phyloP scores from a whole-genome alignment of 2,797 vertebrate species.

The Craterocephalus amniculus region DNA sequence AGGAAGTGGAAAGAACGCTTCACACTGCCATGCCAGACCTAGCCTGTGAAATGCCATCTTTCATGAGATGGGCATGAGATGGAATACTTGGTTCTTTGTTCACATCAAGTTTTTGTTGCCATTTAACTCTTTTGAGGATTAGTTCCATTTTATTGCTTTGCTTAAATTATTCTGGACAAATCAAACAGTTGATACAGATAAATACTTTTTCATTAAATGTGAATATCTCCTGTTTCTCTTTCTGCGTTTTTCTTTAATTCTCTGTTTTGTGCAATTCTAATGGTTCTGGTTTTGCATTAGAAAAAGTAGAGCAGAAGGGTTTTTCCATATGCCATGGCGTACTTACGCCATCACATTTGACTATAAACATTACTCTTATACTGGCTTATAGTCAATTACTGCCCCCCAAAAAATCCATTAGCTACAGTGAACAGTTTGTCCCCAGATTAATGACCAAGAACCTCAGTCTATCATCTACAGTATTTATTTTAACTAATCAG shows the following conservation, averaged over 20 bases:
- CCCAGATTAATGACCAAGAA: conserved; percentile 73
- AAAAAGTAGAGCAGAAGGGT: conserved; percentile 36
- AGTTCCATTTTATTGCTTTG: not conserved
- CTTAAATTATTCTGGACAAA: conserved; percentile 6
- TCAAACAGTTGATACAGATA: conserved; percentile 1
- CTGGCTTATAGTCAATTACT: conserved; percentile 55
- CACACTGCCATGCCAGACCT: conserved; percentile 35
- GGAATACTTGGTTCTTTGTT: conserved; percentile 28
- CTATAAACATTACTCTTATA: conserved; percentile 61
- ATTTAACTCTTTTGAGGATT: conserved; percentile 3
- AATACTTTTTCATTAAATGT: not conserved
- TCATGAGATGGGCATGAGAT: conserved; percentile 25
- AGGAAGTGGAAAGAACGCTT: conserved; percentile 44
- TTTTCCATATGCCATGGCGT: conserved; percentile 38
- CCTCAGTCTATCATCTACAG: conserved; percentile 64
- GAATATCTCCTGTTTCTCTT: not conserved
- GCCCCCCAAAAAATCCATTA: conserved; percentile 70
- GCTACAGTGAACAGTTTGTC: conserved; percentile 56
- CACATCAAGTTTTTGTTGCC: conserved; percentile 39
- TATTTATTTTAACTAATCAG: conserved; percentile 70
- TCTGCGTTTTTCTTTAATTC: not conserved
- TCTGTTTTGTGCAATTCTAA: conserved; percentile 3
- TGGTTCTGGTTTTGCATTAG: conserved; percentile 12
- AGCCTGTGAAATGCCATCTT: conserved; percentile 49
- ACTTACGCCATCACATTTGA: conserved; percentile 16